phyloP scores from a whole-genome alignment of 1,140 invertebrate species.

The Drosophila takahashii region DNA sequence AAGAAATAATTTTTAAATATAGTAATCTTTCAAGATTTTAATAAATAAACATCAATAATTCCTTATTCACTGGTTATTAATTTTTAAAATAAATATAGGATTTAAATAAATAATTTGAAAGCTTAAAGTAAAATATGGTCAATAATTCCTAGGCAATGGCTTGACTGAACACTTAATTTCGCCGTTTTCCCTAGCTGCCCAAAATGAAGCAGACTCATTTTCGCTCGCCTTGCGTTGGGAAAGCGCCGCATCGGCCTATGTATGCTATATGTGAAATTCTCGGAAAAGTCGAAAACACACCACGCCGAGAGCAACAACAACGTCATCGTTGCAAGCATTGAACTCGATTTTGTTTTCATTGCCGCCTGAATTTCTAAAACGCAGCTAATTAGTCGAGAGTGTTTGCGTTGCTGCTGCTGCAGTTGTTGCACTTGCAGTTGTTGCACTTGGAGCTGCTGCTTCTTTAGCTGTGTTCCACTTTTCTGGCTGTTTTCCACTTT shows the following conservation, averaged over 20 bases:
- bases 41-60: too few relatives aligned
- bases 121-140: neutral
- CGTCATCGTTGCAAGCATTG: slow-evolving; percentile 79
- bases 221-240: slow-evolving; percentile 67
- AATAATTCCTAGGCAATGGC: neutral
- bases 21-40: too few relatives aligned
- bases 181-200: slow-evolving; percentile 49
- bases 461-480: slow-evolving; percentile 82
- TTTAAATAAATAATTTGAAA: neutral
- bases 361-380: slow-evolving; percentile 82
- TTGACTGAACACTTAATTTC: slow-evolving; percentile 1
- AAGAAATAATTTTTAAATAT: too few relatives aligned
- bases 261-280: slow-evolving; percentile 68
- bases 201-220: slow-evolving; percentile 68
- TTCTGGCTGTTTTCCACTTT: slow-evolving; percentile 77
- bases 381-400: slow-evolving; percentile 83
- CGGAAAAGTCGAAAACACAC: slow-evolving; percentile 66
- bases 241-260: slow-evolving; percentile 51
- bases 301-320: slow-evolving; percentile 35
- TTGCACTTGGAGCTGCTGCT: slow-evolving; percentile 55
- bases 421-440: slow-evolving; percentile 48
- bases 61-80: too few relatives aligned
- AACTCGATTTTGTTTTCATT: slow-evolving; percentile 84
- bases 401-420: slow-evolving; percentile 56
- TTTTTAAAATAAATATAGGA: neutral